Evolutionary conservation across 2,888 invertebrate genomes (phyloP), one percentile per base, ranked within the genome.

Genomic region (Cephus runcator): DNA sequence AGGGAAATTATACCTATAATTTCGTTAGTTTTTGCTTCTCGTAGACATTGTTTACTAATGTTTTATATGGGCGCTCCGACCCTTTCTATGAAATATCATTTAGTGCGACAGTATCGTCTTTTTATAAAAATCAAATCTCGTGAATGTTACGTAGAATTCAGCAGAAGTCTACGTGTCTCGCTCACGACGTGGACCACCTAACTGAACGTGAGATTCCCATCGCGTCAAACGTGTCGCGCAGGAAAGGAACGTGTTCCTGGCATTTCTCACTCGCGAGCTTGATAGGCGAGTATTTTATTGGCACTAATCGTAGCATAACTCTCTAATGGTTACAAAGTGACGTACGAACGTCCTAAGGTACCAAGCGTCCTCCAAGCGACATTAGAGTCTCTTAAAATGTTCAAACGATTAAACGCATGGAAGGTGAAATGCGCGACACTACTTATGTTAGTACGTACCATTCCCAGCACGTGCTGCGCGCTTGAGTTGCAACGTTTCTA

Each of bases 271-370:
- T 23, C 56, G 23, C 3, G 33, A 34, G 71, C 23, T 34, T 11
- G 71, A 71, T 33, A 30, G 73, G 69, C 75, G 79, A 82, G 80
- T 79, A 82, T 81, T 81, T 84, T 83, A 79, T 80, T 82, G 85
- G 79, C 81, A 76, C 79, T 85, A 85, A 86, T 86, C 83, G 81
- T 81, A 78, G 80, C 81, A 80, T 84, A 84, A 85, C 84, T 84
- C 82, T 68, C 34, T 75, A 75, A 86, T 83, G 84, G 83, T 85
- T 85, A 86, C 84, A 86, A 87, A 87, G 86, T 85, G 85, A 81
- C 82, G 79, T 69, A 75, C 75, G 34, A 71, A 56, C 56, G 23
- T 56, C 56, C 56, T 56, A 56, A 23, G 56, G 56, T 56, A 23
- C 23, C 56, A 56, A 56, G 6, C 23, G 56, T 23, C 56, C 23